Conservation (phyloP, 2,797 vertebrate genomes). For the Sandelia bainsii region DNA sequence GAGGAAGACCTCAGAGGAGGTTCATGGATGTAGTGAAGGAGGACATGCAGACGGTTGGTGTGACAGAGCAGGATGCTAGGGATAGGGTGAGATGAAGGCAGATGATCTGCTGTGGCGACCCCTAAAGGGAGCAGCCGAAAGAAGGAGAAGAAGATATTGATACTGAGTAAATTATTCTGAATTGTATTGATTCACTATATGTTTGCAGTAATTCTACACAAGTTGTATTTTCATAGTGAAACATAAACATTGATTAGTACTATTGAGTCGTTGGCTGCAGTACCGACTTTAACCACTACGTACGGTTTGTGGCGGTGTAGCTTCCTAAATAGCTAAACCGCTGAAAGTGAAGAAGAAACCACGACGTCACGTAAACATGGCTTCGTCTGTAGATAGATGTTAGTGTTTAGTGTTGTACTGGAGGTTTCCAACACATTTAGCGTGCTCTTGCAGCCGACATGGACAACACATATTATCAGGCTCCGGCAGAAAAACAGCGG, state of each 20-base stretch:
- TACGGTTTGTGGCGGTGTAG: neutral
- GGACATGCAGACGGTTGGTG: no score
- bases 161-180: neutral
- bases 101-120: no score
- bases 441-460: neutral
- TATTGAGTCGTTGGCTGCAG: neutral
- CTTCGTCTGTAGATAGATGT: neutral
- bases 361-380: neutral
- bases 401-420: neutral
- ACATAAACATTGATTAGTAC: neutral
- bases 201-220: neutral
- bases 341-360: conserved; percentile 2
- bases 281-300: neutral
- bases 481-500: neutral
- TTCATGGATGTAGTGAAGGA: no score
- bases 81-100: no score
- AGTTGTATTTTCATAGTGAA: neutral
- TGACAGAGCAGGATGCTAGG: no score
- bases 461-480: conserved; percentile 12
- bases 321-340: neutral
- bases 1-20: no score
- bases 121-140: no score
- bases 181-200: neutral
- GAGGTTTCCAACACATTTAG: rapidly evolving
- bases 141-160: no score